phyloP scores from a whole-genome alignment of 2,113 vertebrate species.

The cattle (Bos taurus) region ARS-UCD2.0 NC_037334.1:49215501-49216000 shows the following conservation, averaged over 20 bases:
- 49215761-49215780: background rate
- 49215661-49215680: no score
- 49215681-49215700: no score
- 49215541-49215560: background rate
- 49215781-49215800: background rate
- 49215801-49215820: background rate
- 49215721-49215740: no score
- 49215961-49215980: constrained; percentile 68
- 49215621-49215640: background rate
- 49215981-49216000: constrained; percentile 84
- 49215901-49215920: constrained; percentile 85
- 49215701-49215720: no score
- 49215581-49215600: background rate
- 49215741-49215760: no score
- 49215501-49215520: background rate
- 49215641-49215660: background rate
- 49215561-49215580: background rate
- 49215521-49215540: background rate
- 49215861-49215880: constrained; percentile 85
- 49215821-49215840: constrained; percentile 40
- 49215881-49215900: constrained; percentile 87
- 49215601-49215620: background rate
- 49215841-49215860: constrained; percentile 80
- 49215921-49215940: constrained; percentile 84
- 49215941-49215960: constrained; percentile 81